These are phyloP conservation scores for Phengaris alcon DNA, from an alignment of 2,888 invertebrate species.

Conservation along the genomic window DNA sequence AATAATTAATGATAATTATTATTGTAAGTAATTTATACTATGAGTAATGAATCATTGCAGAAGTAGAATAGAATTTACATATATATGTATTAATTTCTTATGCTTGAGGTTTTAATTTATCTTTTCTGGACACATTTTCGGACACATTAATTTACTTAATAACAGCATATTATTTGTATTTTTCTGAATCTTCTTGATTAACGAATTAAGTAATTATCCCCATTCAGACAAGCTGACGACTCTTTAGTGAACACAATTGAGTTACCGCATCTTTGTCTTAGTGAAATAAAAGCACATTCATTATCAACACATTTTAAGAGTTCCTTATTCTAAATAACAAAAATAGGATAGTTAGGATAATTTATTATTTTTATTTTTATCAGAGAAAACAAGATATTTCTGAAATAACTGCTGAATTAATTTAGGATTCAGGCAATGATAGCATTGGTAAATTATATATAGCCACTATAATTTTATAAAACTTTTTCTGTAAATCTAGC, in stretches of 20 bases:
- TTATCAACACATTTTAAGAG: not conserved
- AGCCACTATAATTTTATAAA: not conserved
- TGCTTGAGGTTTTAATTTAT: not conserved
- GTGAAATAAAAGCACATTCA: not conserved
- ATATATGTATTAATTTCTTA: not conserved
- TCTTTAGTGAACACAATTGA: not conserved
- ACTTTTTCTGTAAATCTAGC: not conserved
- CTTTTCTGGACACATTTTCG: not conserved
- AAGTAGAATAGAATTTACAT: not conserved
- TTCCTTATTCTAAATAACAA: not conserved
- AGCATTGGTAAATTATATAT: not conserved
- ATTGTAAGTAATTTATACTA: too few species aligned
- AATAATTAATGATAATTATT: too few species aligned
- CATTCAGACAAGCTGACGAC: conserved; percentile 2
- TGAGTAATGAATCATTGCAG: not conserved
- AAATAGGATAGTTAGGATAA: too few species aligned
- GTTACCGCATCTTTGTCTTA: not conserved
- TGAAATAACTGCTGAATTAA: not conserved
- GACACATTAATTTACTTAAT: conserved; percentile 32
- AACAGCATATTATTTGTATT: conserved; percentile 13
- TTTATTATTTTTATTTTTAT: too few species aligned
- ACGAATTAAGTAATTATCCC: not conserved
- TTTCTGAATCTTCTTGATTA: conserved; percentile 16
- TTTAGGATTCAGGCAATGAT: not conserved
- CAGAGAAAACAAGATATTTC: not conserved